Percentiles rank a stretch among this genome's conserved stretches.
Conservation (phyloP, 1,140 invertebrate genomes). For the Aphaenogaster floridana region DNA sequence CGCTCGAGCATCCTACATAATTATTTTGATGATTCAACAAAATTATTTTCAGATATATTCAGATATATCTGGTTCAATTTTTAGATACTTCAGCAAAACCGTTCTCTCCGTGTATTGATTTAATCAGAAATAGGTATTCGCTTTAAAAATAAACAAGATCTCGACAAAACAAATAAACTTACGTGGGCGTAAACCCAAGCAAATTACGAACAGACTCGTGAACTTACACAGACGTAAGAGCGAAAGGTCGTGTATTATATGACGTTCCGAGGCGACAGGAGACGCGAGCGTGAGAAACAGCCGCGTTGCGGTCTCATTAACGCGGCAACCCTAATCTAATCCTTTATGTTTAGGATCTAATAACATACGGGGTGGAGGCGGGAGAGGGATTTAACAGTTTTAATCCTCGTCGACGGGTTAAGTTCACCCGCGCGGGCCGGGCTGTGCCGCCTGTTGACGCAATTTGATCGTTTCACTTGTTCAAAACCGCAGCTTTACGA, state of each 20-base stretch:
- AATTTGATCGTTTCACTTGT: constrained; percentile 44
- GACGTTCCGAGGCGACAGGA: neutral
- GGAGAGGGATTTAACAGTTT: constrained; percentile 18
- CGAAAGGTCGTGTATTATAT: neutral
- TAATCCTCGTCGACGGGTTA: neutral
- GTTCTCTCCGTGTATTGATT: neutral
- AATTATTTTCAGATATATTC: no score
- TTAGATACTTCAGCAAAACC: no score
- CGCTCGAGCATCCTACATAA: no score
- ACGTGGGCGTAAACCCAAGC: neutral
- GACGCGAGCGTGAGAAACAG: neutral
- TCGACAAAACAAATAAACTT: neutral
- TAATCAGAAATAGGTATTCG: neutral
- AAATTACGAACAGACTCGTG: neutral
- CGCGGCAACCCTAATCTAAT: constrained; percentile 27
- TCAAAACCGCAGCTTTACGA: constrained; percentile 46
- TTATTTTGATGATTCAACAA: no score
- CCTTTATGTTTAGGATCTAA: constrained; percentile 35
- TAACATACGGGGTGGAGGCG: neutral
- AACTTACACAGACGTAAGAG: neutral
- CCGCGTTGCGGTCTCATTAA: constrained; percentile 24
- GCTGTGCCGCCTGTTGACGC: no score
- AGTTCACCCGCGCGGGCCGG: neutral
- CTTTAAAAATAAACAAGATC: neutral
- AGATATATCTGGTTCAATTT: no score